Base-by-base conservation (phyloP, 2,113 vertebrate species). In the Sardina pilchardus region DNA sequence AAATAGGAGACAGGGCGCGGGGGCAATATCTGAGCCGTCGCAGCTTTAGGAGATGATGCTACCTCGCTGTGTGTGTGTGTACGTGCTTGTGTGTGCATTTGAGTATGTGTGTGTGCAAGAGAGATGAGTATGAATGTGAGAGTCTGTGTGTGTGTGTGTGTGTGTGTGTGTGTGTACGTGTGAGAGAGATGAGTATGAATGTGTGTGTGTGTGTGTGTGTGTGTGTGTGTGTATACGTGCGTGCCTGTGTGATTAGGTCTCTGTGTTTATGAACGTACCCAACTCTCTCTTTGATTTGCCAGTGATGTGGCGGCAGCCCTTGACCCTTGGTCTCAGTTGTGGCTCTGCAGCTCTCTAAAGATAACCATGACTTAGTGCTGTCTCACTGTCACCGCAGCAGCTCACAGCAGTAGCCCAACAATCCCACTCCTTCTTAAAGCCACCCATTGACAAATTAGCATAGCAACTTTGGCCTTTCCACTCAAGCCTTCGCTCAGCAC, bases 291-390 rank as follows among this genome's bases (percentile, higher is more conserved):
- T 19, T 59, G 19, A 78, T 78, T 3, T 78, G 71, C 10, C 71
- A 17, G 34, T 6, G 34, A 8, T 30, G 14, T 39, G 67, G 26
- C 42, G 6, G 34, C 42, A 47, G 12, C 16, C 4, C 30, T 45
- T 78, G 30, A 44, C 47, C 56, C 21, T 21, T 0, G 4, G 2
- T 5, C 63, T 36, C 71, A 39, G 71, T 26, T 67, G 30, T 14
- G 7, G 30, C 42, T n/a, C 39, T 44, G 59, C 48, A 26, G 50
- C 75, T 63, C 50, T 85, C 45, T 81, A 78, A 75, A 85, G 43
- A 80, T 83, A 84, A 88, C 80, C 17, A 45, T 36, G 19, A 50
- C 48, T 82, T 71, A 82, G 43, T 48, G 34, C 30, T 30, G 24
- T 83, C 7, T 59, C 56, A 82, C 26, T 26, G 12, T 5, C 59